Evolutionary conservation across 2,797 vertebrate genomes (phyloP).

Genomic region (Chloroceryle inda): DNA sequence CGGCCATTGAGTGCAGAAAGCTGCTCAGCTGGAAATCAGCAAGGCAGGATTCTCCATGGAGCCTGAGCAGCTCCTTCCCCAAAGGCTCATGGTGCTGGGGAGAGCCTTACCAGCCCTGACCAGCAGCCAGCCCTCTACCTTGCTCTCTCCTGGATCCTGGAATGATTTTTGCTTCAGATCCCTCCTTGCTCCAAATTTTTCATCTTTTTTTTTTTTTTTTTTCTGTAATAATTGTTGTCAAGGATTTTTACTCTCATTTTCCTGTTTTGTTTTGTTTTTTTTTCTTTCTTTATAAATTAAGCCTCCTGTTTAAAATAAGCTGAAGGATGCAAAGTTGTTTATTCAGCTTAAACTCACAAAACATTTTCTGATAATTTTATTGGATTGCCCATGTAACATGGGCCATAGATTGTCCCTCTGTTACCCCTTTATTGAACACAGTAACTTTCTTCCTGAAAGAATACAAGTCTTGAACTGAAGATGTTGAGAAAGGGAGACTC

Average conservation of each 20-base stretch:
- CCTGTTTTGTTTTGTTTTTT: background rate
- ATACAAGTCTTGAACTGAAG: background rate
- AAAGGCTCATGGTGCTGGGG: background rate
- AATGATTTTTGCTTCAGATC: background rate
- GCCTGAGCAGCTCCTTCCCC: conserved; percentile 60
- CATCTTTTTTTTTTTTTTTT: background rate
- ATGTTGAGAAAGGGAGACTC: conserved; percentile 22
- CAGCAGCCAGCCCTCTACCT: background rate
- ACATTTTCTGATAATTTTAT: background rate
- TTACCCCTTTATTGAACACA: background rate
- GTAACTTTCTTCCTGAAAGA: background rate
- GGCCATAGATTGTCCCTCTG: background rate
- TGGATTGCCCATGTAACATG: background rate
- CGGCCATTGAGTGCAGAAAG: conserved; percentile 59
- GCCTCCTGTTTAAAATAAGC: background rate
- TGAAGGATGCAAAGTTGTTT: background rate
- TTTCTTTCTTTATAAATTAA: background rate
- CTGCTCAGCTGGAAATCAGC: conserved; percentile 72
- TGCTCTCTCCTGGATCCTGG: rapidly evolving
- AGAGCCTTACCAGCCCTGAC: background rate
- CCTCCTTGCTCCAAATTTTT: background rate
- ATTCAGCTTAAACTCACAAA: background rate
- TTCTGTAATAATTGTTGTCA: background rate
- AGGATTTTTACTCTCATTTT: background rate
- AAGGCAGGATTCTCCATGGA: conserved; percentile 72